Conservation (phyloP, 2,113 vertebrate genomes). For the Corynorhinus townsendii region DNA sequence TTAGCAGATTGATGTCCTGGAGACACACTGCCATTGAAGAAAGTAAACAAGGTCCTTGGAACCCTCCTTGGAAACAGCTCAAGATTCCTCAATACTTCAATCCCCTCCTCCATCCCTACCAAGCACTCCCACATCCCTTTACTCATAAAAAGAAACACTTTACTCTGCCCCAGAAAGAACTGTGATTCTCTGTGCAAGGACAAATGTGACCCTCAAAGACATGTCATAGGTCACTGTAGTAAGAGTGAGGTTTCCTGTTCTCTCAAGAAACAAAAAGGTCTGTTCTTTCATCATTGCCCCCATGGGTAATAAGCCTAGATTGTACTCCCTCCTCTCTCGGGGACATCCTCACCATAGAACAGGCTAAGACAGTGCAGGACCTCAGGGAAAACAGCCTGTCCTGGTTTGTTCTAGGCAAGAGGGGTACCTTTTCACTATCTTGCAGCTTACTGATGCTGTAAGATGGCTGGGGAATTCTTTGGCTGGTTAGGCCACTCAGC, state of each 20-base stretch:
- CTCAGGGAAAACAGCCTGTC: background rate
- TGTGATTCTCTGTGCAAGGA: background rate
- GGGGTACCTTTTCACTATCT: background rate
- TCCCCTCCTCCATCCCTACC: background rate
- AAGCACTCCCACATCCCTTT: background rate
- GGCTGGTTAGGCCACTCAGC: background rate
- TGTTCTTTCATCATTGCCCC: background rate
- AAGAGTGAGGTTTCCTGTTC: background rate
- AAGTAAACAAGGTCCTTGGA: background rate
- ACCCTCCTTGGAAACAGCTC: background rate
- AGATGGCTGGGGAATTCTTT: background rate
- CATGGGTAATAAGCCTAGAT: background rate
- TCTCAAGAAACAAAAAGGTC: background rate
- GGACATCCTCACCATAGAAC: background rate
- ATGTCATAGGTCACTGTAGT: background rate
- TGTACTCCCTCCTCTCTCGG: background rate
- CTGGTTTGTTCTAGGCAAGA: background rate
- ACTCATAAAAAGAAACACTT: background rate
- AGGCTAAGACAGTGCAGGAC: background rate
- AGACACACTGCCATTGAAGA: background rate
- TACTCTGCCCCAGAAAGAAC: background rate
- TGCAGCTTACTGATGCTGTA: background rate
- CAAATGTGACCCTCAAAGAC: background rate
- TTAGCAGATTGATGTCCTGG: background rate
- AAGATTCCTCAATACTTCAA: background rate